Conservation (phyloP, 2,113 vertebrate species). For the Mesocricetus auratus region DNA sequence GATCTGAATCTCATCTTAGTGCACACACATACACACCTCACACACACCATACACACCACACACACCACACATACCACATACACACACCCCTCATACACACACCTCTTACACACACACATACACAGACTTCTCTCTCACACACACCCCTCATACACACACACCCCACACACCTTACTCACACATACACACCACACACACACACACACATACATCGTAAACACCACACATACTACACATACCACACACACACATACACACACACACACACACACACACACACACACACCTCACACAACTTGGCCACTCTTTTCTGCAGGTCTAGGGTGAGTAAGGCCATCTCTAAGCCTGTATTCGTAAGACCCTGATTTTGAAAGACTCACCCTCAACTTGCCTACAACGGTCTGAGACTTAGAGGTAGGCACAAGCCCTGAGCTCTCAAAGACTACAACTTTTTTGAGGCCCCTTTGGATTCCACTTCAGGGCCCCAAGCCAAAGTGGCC, state of each 20-base stretch:
- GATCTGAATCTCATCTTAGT: neutral
- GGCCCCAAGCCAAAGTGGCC: slow-evolving; percentile 17
- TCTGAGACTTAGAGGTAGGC: neutral
- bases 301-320: neutral
- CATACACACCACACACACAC: neutral
- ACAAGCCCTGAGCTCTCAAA: neutral
- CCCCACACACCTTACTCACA: too few species aligned
- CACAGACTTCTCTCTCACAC: too few species aligned
- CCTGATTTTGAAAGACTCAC: neutral
- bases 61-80: neutral
- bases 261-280: neutral
- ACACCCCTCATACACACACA: neutral
- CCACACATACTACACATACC: neutral
- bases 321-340: neutral
- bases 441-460: neutral
- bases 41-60: too few species aligned
- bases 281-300: neutral
- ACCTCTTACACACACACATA: neutral
- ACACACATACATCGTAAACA: neutral
- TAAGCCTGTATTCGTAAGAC: neutral
- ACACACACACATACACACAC: neutral
- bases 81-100: neutral
- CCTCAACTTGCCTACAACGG: neutral
- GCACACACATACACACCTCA: neutral
- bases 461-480: neutral